Evolutionary conservation across 2,113 vertebrate species (phyloP), one percentile per base, ranked within the genome.

Genomic region (Machaerirhynchus nigripectus): DNA sequence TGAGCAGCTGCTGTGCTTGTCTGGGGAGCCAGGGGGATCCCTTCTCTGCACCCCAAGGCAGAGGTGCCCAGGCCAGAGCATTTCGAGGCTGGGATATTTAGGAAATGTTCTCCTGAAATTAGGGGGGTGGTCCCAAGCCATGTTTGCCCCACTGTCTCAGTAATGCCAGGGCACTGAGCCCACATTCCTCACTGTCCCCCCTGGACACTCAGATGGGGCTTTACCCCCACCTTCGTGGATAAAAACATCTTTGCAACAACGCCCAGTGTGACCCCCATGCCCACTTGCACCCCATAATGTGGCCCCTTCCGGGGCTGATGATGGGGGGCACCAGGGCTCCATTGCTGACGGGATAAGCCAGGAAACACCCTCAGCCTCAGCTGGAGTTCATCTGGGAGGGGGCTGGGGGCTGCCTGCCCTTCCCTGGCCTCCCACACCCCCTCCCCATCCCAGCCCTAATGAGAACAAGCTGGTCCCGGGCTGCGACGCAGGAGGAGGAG

Each of bases 401-500:
- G 95, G 44, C 50, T 4, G 53, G 76, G 86, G 74, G 94, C 96
- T 56, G 95, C 93, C 96, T 30, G 46, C 97, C 88, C 96, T 96
- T 96, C 92, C 79, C 98, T 7, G 67, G 94, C 97, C 94, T 78
- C 81, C 93, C 77, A 83, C 93, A 60, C 71, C 95, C 97, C 97
- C 98, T 97, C 98, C 96, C 97, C 97, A 97, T 97, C 97, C 96
- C 95, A 21, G 96, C 97, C 96, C 53, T 99, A 99, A 99, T 98
- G 97, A 99, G 98, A 99, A 98, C 98, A 99, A 99, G 99, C 98
- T 99, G 99, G 98, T 69, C 91, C 89, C 15, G 22, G 69, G 79
- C 90, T 95, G 87, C 56, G 6, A 70, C 50, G 60, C 91, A 85
- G 93, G 91, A 96, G 97, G 95, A 96, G 98, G 93, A 96, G 97